Percentiles rank a stretch among this genome's conserved stretches.
Evolutionary conservation across 2,113 vertebrate species (phyloP).

Genomic region (Bufo gargarizans): DNA sequence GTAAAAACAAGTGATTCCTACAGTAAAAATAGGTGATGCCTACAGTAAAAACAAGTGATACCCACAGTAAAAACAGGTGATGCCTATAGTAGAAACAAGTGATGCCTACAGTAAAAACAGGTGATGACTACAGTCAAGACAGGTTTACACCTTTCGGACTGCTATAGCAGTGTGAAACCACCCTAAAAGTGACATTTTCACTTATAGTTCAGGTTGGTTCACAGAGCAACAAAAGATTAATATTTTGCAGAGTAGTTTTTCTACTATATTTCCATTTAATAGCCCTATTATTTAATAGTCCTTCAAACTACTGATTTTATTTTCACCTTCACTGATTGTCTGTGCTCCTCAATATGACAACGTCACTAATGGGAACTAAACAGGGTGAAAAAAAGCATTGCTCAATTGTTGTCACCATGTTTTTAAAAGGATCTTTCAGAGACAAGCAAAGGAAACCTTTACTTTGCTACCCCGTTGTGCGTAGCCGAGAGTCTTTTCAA

Average conservation of each 20-base stretch:
- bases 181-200: no score
- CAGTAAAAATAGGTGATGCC: no score
- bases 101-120: no score
- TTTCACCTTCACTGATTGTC: background rate
- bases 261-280: background rate
- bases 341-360: background rate
- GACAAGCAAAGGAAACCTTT: conserved; percentile 40
- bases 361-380: background rate
- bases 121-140: no score
- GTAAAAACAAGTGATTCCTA: no score
- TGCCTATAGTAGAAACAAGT: no score
- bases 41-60: no score
- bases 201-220: no score
- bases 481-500: conserved; percentile 27
- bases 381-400: background rate
- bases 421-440: conserved; percentile 17
- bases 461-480: background rate
- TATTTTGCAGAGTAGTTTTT: background rate
- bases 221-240: no score
- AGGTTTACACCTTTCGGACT: no score
- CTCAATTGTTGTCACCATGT: background rate
- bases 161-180: no score
- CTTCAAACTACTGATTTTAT: background rate
- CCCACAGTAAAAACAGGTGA: no score
- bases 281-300: background rate